Evolutionary conservation across 2,113 vertebrate species (phyloP).

Genomic region (Leiothrix lutea): DNA sequence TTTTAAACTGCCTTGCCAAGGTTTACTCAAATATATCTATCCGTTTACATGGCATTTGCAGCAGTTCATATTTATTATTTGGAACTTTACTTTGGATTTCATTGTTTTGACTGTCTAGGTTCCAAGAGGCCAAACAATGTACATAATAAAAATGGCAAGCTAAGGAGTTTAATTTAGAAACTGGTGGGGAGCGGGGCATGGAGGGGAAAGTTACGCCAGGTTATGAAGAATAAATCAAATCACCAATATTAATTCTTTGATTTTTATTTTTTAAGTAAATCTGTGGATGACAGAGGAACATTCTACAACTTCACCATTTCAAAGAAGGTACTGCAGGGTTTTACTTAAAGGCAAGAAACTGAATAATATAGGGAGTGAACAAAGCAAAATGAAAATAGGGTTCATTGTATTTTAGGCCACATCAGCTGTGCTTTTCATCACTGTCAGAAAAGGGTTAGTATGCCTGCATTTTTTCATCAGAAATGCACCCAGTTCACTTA

Average conservation of each 20-base stretch:
- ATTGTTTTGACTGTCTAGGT: not conserved
- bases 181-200: rapidly evolving
- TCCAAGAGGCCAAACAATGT: not conserved
- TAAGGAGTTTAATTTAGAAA: not conserved
- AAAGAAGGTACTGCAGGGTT: not conserved
- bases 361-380: not conserved
- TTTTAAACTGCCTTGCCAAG: not conserved
- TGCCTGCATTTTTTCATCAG: not conserved
- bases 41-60: not conserved
- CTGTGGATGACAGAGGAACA: not conserved
- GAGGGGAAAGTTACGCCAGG: not conserved
- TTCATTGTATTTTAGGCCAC: not conserved
- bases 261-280: not conserved
- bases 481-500: not conserved
- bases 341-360: not conserved
- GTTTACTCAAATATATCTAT: not conserved
- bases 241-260: not conserved
- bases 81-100: not conserved
- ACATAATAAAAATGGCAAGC: not conserved
- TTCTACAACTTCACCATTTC: not conserved
- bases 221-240: not conserved
- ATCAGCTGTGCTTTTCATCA: not conserved
- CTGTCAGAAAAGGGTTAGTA: not conserved
- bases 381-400: not conserved
- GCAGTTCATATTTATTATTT: not conserved